Evolutionary conservation across 2,888 invertebrate genomes (phyloP), one percentile per base, ranked within the genome.

Genomic region (Acanthosepion lycidas): DNA sequence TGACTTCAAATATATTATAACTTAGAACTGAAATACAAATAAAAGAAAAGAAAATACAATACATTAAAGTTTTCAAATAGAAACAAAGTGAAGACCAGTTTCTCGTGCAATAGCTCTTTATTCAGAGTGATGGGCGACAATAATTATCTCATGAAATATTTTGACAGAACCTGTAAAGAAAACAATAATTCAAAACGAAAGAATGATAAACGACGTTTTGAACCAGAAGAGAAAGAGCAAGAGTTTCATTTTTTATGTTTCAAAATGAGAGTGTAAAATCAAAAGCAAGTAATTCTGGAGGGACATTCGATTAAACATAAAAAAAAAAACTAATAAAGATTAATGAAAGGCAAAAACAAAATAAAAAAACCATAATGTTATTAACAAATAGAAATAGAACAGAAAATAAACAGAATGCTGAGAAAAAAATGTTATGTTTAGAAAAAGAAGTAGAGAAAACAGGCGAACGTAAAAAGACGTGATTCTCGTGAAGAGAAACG

Each of bases 81-180:
- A n/a, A n/a, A 78, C 12, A 33, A 78, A 78, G n/a, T 33, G n/a
- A 78, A 78, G 78, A 78, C 33, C n/a, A 33, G n/a, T 78, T 78
- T n/a, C 15, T 78, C 78, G 78, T 78, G 78, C 78, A 78, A 78
- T 78, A 78, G 78, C 78, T 78, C 78, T 78, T 78, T 78, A 78
- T 78, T 78, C n/a, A 78, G 78, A 78, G 78, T 78, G 78, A 78
- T 78, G 78, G 78, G 78, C n/a, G 78, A 78, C 78, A 78, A 78
- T 33, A 59, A 59, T 59, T 59, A 59, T 59, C 59, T 59, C 59
- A 78, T 78, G 78, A 78, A 78, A 78, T 78, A 78, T 78, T 51
- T 78, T 78, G 78, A 78, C 78, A n/a, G 78, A 78, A 78, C 78
- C 78, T 78, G 78, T 78, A 78, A 78, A 78, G n/a, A 18, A 78